Base-by-base conservation (phyloP, 64 coral and sea anemone genomes). In the Montipora efflorescens region DNA sequence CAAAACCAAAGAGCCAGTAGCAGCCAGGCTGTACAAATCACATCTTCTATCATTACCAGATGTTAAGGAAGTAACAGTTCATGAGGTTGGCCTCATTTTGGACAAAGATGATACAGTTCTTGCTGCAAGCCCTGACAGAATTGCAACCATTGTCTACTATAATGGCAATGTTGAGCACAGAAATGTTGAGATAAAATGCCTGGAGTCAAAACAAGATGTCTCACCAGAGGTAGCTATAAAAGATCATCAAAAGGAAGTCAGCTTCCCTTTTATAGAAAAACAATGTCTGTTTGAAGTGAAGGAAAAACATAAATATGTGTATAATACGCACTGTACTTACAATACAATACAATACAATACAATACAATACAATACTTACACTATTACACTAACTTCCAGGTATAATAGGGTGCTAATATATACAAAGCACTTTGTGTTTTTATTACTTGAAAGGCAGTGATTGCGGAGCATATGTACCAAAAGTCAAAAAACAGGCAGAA, bases 71-170 rank as follows among this genome's bases (percentile, higher is more conserved):
- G 48, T 22, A 4, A 49, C 76, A 49, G 45, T 78, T 78, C 47
- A 78, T 4, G 76, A 78, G 13, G 47, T 52, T 78, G 76, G 76
- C 16, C 44, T 78, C 18, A 78, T 50, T 78, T 44, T 78, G 47
- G 76, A 78, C 18, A 49, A 19, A 78, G 76, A 78, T 19, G 45
- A 77, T 23, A 22, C 48, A 21, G 55, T 82, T 82, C 55, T 82
- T 82, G 53, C 55, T 58, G 79, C 79, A 43, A 82, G 55, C 53
- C 79, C 52, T 82, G 79, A 82, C 25, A 82, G 53, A 82, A 45
- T 82, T 82, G 79, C 79, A 82, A 62, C 75, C 11, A 78, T 78
- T 4, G 46, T 48, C 7, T 78, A 78, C 18, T 2, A 3, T 3
- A 78, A 51, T 78, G 44, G 75, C 14, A 19, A 49, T 25, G 58